These are phyloP conservation scores for Dryomyza anilis DNA, from an alignment of 2,888 invertebrate species.

Conservation along the genomic window DNA sequence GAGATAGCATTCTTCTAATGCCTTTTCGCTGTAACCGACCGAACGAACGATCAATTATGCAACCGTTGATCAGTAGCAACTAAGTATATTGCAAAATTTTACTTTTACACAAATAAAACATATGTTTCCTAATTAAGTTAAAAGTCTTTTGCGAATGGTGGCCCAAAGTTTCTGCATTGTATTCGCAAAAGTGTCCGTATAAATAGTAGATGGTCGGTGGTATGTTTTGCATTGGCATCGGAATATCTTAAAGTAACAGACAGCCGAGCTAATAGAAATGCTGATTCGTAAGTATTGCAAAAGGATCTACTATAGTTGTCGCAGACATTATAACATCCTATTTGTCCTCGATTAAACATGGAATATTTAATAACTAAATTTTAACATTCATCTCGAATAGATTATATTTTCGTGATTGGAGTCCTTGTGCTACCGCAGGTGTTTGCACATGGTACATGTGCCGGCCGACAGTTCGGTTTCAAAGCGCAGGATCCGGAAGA, in stretches of 20 bases:
- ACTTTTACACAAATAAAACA: no score
- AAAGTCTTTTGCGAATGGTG: constrained; percentile 7
- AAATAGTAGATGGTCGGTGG: constrained; percentile 1
- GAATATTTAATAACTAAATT: no score
- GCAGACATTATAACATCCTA: not conserved
- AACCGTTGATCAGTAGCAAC: no score
- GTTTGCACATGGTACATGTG: not conserved
- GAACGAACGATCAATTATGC: no score
- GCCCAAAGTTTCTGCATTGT: no score
- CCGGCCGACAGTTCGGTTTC: constrained; percentile 27
- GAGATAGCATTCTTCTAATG: no score
- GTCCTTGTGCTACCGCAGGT: constrained; percentile 11
- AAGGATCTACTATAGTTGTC: not conserved
- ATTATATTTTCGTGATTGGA: not conserved
- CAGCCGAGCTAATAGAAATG: constrained; percentile 12
- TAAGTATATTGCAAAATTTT: no score
- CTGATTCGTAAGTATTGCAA: constrained; percentile 8
- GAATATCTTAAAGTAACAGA: constrained; percentile 2
- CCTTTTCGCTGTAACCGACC: no score
- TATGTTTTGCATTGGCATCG: constrained; percentile 3
- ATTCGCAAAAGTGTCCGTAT: no score
- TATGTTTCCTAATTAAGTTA: not conserved
- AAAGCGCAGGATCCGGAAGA: constrained; percentile 34
- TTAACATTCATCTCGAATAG: no score
- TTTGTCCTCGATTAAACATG: no score